Evolutionary conservation across 2,113 vertebrate genomes (phyloP).

Genomic region (Planiliza haematocheilus): DNA sequence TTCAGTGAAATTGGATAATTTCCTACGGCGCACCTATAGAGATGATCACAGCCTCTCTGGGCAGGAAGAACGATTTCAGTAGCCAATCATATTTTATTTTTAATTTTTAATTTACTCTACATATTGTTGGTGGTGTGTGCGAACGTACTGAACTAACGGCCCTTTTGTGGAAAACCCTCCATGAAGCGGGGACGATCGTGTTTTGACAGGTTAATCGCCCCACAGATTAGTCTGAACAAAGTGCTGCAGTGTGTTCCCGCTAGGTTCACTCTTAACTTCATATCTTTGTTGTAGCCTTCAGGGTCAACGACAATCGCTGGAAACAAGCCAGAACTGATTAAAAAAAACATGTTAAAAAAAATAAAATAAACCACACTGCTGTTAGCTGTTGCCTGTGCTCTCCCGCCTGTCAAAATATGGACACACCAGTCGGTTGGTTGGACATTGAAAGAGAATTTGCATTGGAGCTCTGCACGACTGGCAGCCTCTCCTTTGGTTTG

Average conservation of each 20-base stretch:
- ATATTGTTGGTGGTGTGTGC: neutral
- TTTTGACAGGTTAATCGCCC: neutral
- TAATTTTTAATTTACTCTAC: too few relatives aligned
- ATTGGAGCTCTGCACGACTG: neutral
- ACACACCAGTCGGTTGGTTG: neutral
- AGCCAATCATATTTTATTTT: too few relatives aligned
- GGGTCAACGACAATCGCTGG: neutral
- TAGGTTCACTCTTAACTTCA: neutral
- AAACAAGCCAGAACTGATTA: conserved; percentile 26
- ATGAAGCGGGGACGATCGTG: neutral
- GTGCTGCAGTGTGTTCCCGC: neutral
- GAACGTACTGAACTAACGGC: neutral
- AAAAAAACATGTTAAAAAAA: neutral
- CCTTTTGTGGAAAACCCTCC: neutral
- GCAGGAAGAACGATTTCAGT: neutral
- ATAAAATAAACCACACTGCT: too few relatives aligned
- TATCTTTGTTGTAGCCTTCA: conserved; percentile 7
- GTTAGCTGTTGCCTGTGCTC: neutral
- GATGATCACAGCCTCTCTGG: neutral
- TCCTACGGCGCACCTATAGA: too few relatives aligned
- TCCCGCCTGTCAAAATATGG: neutral
- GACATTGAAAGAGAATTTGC: conserved; percentile 10
- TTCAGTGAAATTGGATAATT: too few relatives aligned
- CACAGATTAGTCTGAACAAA: conserved; percentile 14
- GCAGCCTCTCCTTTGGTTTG: conserved; percentile 5